These are phyloP conservation scores for Meteorus sp. DNA, from an alignment of 1,140 invertebrate species.

Conservation along the genomic window DNA sequence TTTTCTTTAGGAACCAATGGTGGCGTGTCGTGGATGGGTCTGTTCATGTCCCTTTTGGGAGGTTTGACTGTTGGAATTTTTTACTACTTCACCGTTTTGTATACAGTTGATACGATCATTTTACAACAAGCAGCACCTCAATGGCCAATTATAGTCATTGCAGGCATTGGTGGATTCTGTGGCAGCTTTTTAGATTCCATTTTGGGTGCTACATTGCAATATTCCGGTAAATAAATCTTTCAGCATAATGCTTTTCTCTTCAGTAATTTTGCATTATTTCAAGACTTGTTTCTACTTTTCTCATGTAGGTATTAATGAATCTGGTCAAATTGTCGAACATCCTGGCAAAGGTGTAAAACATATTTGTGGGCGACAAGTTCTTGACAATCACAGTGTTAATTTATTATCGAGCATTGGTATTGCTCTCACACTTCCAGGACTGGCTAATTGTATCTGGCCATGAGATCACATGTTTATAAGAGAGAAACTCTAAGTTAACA, in stretches of 20 bases:
- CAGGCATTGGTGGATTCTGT: slow-evolving; percentile 72
- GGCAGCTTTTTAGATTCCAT: slow-evolving; percentile 84
- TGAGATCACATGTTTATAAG: no score
- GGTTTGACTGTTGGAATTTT: slow-evolving; percentile 74
- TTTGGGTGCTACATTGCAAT: slow-evolving; percentile 83
- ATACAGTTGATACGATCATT: slow-evolving; percentile 64
- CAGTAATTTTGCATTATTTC: slow-evolving; percentile 32
- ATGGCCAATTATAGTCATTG: slow-evolving; percentile 78
- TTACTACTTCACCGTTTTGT: slow-evolving; percentile 71
- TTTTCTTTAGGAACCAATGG: slow-evolving; percentile 76
- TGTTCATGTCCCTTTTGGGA: slow-evolving; percentile 73
- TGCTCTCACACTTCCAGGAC: slow-evolving; percentile 70
- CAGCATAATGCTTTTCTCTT: not conserved
- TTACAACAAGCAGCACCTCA: slow-evolving; percentile 71
- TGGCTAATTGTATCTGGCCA: slow-evolving; percentile 72
- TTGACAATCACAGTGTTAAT: slow-evolving; percentile 93
- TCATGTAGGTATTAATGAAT: slow-evolving; percentile 71
- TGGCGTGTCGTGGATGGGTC: slow-evolving; percentile 72
- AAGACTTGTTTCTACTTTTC: no score
- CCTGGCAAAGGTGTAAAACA: slow-evolving; percentile 73
- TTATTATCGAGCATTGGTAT: slow-evolving; percentile 78
- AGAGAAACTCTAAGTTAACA: no score
- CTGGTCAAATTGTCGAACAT: slow-evolving; percentile 73
- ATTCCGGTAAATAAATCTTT: slow-evolving; percentile 67
- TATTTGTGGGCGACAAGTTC: slow-evolving; percentile 74